Conservation (phyloP, 2,888 invertebrate species). For the Eucriotettix oculatus region DNA sequence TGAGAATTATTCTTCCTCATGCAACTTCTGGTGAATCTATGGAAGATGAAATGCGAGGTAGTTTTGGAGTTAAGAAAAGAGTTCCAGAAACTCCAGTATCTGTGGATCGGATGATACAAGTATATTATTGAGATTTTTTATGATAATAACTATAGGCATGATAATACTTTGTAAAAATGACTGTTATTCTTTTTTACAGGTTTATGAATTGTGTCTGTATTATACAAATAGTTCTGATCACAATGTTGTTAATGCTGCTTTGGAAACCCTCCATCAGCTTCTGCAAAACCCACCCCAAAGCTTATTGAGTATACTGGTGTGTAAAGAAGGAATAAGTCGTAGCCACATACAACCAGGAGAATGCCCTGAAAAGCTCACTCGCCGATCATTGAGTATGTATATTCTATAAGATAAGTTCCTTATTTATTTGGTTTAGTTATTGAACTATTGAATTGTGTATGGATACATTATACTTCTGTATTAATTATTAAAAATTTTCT, state of each 20-base stretch:
- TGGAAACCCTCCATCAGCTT: slow-evolving; percentile 57
- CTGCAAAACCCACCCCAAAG: slow-evolving; percentile 35
- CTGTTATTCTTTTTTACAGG: slow-evolving; percentile 31
- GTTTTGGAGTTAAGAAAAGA: slow-evolving; percentile 21
- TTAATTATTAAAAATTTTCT: too few relatives aligned
- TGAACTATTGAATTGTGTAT: too few relatives aligned
- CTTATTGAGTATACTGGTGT: slow-evolving; percentile 35
- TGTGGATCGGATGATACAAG: slow-evolving; percentile 25
- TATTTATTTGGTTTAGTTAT: too few relatives aligned
- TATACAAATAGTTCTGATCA: slow-evolving; percentile 58
- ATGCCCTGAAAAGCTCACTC: slow-evolving; percentile 25
- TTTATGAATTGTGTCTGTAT: slow-evolving; percentile 60
- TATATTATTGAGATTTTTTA: slow-evolving; percentile 8
- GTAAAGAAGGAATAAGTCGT: slow-evolving; percentile 27
- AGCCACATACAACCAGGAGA: slow-evolving; percentile 26
- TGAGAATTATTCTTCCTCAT: slow-evolving; percentile 44
- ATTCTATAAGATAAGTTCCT: neutral
- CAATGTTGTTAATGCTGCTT: slow-evolving; percentile 71
- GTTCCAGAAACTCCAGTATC: slow-evolving; percentile 19
- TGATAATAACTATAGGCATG: neutral
- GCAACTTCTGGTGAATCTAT: slow-evolving; percentile 16
- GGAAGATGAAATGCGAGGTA: slow-evolving; percentile 18
- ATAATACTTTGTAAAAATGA: slow-evolving; percentile 19
- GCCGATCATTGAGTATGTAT: slow-evolving; percentile 36
- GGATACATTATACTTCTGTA: too few relatives aligned